Conservation (phyloP, 2,113 vertebrate genomes). For the Centropristis striata region DNA sequence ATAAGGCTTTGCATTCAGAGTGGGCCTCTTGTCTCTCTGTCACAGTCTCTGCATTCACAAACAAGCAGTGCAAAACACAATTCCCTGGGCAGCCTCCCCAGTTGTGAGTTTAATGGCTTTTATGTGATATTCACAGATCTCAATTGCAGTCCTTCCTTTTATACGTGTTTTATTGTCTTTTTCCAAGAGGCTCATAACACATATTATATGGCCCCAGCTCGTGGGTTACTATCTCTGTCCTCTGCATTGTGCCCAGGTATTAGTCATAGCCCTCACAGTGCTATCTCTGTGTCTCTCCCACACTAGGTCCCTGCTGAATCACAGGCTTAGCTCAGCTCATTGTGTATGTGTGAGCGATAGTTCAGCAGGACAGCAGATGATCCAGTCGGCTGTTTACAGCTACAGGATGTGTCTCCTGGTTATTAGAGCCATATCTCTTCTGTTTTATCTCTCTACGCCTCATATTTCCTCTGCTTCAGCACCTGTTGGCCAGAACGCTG, state of each 20-base stretch:
- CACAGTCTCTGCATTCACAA: conserved; percentile 26
- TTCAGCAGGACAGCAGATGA: background rate
- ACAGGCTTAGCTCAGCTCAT: conserved; percentile 12
- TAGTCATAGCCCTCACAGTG: conserved; percentile 21
- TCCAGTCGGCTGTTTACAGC: background rate
- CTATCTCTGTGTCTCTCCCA: conserved; percentile 6
- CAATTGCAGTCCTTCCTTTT: conserved; percentile 18
- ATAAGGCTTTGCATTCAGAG: conserved; percentile 29
- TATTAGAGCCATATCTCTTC: too few species aligned
- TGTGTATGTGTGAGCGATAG: conserved; percentile 13
- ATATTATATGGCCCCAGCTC: conserved; percentile 21
- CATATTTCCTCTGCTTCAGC: too few species aligned
- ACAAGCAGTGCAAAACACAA: conserved; percentile 12
- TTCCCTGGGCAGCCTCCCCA: conserved; percentile 11
- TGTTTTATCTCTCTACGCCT: background rate
- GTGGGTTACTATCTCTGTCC: conserved; percentile 25
- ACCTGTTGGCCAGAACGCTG: too few species aligned
- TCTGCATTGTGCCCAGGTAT: conserved; percentile 11
- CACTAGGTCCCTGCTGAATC: conserved; percentile 22
- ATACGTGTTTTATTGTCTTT: conserved; percentile 31
- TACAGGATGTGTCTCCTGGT: background rate
- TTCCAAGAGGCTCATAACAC: conserved; percentile 32
- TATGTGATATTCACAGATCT: conserved; percentile 33
- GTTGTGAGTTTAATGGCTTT: conserved; percentile 32
- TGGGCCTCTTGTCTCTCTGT: background rate